Evolutionary conservation across 2,113 vertebrate species (phyloP), one percentile per base, ranked within the genome.

Genomic region (Mesembrinibis cayennensis): DNA sequence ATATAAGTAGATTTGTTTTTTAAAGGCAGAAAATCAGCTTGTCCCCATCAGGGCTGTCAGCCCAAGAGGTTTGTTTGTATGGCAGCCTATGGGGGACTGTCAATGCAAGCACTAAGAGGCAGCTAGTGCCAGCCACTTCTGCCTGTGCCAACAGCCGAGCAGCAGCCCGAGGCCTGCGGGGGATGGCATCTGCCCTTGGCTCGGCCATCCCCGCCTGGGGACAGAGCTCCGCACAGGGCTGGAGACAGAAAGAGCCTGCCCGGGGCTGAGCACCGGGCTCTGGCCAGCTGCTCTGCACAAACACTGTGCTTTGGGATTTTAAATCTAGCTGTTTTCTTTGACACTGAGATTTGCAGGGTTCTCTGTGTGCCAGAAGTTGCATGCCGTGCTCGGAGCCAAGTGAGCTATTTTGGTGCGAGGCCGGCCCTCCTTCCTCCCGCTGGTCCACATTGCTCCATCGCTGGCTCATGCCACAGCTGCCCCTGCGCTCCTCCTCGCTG

Each of bases 401-500:
- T 0, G 1, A 67, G 84, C 21, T 65, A 50, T 86, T 76, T 77
- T 8, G 1, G 52, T 58, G 84, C 0, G 14, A 55, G 87, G 96
- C 90, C 76, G 63, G 16, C 38, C 21, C 38, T 93, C 71, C 27
- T 69, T 91, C 67, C 67, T 65, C 58, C 67, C 0, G 8, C 16
- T 5, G 42, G n/a, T 38, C 49, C 58, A 3, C 9, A 70, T 32
- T 53, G 42, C 58, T 95, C 82, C n/a, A 9, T 20, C 2, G 2
- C 71, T n/a, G 50, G 18, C 34, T 74, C 3, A 1, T 42, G 79
- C 61, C 6, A 2, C 34, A 22, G 73, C 67, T 80, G 36, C 21
- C 52, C 67, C 61, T 0, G 0, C 0, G 0, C 16, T 59, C 14
- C 63, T 58, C 69, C 40, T n/a, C 9, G 3, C 32, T 17, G 36